Evolutionary conservation across 2,113 vertebrate species (phyloP).

Genomic region (Amazona guildingii): DNA sequence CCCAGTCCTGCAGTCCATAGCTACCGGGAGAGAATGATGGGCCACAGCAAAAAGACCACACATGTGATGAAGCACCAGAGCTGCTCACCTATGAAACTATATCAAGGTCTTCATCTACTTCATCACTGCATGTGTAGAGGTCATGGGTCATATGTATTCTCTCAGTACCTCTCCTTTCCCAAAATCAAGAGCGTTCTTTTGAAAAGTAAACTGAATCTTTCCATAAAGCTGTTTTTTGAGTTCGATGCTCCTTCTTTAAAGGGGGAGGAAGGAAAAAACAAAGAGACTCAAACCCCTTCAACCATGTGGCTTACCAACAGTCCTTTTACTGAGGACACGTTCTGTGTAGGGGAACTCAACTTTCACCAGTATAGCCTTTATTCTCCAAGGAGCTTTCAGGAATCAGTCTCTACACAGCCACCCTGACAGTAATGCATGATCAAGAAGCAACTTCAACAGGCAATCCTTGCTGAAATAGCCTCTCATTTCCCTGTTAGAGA

Average conservation of each 20-base stretch:
- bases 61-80: not conserved
- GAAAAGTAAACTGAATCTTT: not conserved
- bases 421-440: not conserved
- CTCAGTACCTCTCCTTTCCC: not conserved
- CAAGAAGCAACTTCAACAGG: not conserved
- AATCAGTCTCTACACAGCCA: not conserved
- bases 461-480: not conserved
- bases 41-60: not conserved
- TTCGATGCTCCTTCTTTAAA: not conserved
- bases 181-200: not conserved
- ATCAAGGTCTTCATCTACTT: not conserved
- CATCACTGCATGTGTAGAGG: not conserved
- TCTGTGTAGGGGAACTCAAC: accelerated
- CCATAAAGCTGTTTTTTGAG: not conserved
- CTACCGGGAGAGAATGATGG: not conserved
- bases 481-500: not conserved
- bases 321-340: not conserved
- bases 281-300: not conserved
- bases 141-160: not conserved
- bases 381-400: not conserved
- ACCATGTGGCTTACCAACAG: not conserved
- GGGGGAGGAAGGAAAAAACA: not conserved
- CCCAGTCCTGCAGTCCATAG: not conserved
- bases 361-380: not conserved
- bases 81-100: not conserved